phyloP scores from a whole-genome alignment of 2,888 invertebrate species.

The Meghimatium bilineatum region DNA sequence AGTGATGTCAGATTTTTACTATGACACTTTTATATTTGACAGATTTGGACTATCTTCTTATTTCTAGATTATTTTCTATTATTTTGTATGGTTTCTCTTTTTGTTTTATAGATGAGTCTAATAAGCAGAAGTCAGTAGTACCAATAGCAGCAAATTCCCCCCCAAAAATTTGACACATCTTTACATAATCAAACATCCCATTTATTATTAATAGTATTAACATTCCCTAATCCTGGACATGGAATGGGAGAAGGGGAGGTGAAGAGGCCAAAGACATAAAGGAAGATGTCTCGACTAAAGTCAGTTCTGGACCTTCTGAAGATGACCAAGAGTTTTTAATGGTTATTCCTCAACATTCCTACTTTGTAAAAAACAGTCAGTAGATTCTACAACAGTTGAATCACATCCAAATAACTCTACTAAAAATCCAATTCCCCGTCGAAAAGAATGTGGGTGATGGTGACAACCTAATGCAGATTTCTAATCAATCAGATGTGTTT shows the following conservation, averaged over 20 bases:
- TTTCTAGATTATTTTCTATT: neutral
- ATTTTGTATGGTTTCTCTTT: neutral
- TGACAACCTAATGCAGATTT: neutral
- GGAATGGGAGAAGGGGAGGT: neutral
- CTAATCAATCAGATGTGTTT: neutral
- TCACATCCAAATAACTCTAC: neutral
- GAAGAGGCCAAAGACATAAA: neutral
- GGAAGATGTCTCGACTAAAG: neutral
- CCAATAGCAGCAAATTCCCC: neutral
- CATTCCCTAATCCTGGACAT: neutral
- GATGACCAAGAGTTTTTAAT: conserved; percentile 14
- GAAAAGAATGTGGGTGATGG: neutral
- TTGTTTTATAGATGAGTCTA: neutral
- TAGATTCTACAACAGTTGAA: neutral
- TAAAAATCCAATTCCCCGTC: too few relatives aligned
- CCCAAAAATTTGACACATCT: conserved; percentile 12
- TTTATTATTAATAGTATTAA: neutral
- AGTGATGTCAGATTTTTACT: neutral
- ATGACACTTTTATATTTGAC: too few relatives aligned
- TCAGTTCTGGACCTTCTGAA: conserved; percentile 11
- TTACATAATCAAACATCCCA: neutral
- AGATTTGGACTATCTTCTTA: too few relatives aligned
- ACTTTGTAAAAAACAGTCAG: neutral
- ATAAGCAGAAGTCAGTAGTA: neutral
- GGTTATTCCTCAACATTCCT: conserved; percentile 8